Evolutionary conservation across 2,888 invertebrate genomes (phyloP).

Genomic region (Dexiosoma caninum): DNA sequence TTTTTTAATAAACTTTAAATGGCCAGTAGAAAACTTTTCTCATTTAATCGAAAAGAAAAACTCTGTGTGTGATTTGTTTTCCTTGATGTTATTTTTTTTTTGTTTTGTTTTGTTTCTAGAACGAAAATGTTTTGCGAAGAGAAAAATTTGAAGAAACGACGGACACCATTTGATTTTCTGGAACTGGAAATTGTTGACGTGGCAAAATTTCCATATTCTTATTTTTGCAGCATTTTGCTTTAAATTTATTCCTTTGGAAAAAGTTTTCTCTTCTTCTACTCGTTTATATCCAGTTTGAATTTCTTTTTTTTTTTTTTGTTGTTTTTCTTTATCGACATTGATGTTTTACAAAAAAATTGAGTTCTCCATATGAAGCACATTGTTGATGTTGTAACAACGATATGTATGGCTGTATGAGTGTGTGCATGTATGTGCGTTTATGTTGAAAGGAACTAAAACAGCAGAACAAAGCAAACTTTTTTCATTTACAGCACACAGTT

Average conservation of each 20-base stretch:
- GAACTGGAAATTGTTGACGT: conserved; percentile 14
- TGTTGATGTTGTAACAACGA: not conserved
- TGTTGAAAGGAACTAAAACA: not conserved
- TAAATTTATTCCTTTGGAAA: not conserved
- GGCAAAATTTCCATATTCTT: conserved; percentile 6
- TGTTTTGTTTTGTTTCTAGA: not conserved
- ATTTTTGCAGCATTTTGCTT: not conserved
- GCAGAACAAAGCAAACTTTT: conserved; percentile 17
- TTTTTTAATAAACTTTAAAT: conserved; percentile 17
- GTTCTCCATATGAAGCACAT: not conserved
- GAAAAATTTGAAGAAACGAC: not conserved
- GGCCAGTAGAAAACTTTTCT: conserved; percentile 14
- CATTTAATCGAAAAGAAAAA: not conserved
- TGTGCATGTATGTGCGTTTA: too few relatives aligned
- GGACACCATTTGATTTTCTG: not conserved
- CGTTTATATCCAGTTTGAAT: too few relatives aligned
- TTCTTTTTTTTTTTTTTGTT: not conserved
- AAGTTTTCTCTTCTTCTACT: too few relatives aligned
- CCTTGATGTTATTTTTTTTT: not conserved
- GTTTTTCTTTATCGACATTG: not conserved
- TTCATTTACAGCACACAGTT: conserved; percentile 3
- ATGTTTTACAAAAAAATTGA: conserved; percentile 41
- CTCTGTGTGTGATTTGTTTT: not conserved
- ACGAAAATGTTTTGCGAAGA: not conserved
- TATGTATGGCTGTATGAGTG: too few relatives aligned